Evolutionary conservation across 2,113 vertebrate species (phyloP).

Genomic region (Reinhardtius hippoglossoides): DNA sequence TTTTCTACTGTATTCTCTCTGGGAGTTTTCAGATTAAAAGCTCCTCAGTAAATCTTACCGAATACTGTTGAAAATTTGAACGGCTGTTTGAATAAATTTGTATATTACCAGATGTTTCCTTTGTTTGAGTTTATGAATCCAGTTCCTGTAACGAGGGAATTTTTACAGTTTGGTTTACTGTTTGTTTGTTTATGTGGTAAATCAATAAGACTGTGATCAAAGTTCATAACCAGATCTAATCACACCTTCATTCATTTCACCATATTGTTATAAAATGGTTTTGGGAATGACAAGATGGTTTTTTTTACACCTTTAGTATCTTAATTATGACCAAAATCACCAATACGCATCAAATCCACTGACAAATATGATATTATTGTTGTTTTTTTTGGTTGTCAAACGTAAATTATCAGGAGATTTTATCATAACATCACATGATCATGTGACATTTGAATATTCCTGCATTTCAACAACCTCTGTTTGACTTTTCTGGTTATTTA

Average conservation of each 20-base stretch:
- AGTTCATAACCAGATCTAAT: neutral
- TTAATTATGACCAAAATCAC: too few species aligned
- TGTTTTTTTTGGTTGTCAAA: too few species aligned
- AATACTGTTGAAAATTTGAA: constrained; percentile 64
- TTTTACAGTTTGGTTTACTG: neutral
- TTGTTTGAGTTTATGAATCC: neutral
- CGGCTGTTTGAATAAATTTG: constrained; percentile 73
- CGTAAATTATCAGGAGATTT: too few species aligned
- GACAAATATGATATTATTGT: too few species aligned
- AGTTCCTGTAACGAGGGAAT: neutral
- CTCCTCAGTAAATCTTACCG: constrained; percentile 65
- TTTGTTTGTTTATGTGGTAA: neutral
- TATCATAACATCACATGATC: too few species aligned
- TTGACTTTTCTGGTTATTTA: neutral
- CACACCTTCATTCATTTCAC: neutral
- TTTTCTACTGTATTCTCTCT: constrained; percentile 74
- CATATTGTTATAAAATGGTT: too few species aligned
- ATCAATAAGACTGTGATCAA: neutral
- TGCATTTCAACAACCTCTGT: neutral
- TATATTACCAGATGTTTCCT: constrained; percentile 35
- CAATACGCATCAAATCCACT: too few species aligned
- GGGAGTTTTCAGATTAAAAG: constrained; percentile 52
- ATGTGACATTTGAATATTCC: neutral
- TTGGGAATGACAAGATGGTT: too few species aligned
- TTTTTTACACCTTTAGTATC: too few species aligned